Conservation (phyloP, 2,888 invertebrate species). For the Cyrtodaria siliqua region DNA sequence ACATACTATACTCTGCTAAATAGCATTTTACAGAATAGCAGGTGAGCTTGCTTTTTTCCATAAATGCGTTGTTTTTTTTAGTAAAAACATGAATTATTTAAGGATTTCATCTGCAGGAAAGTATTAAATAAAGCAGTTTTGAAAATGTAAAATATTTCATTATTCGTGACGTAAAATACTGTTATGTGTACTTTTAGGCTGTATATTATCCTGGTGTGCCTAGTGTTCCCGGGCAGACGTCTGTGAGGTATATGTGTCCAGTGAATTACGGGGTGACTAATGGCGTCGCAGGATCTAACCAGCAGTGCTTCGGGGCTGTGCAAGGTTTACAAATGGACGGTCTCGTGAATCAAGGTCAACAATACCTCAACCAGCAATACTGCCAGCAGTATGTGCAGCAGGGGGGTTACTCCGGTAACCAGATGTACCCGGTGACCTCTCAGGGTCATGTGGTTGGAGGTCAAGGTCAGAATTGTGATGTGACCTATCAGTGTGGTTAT, state of each 20-base stretch:
- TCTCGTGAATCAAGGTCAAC: conserved; percentile 24
- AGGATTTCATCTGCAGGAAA: no score
- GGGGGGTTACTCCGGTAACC: conserved; percentile 43
- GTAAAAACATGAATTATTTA: no score
- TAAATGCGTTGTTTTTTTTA: no score
- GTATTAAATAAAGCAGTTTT: no score
- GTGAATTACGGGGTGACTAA: conserved; percentile 55
- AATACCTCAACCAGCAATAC: conserved; percentile 35
- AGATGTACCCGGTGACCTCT: conserved; percentile 41
- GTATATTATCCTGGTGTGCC: conserved; percentile 67
- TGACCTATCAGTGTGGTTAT: conserved; percentile 37
- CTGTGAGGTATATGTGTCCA: conserved; percentile 70
- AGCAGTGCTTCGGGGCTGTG: conserved; percentile 29
- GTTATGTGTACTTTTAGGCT: conserved; percentile 57
- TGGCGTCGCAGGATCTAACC: conserved; percentile 19
- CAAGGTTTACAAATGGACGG: conserved; percentile 25
- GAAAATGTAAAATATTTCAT: no score
- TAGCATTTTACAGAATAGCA: no score
- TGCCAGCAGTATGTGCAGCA: conserved; percentile 53
- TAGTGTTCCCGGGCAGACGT: conserved; percentile 62
- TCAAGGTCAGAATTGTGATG: conserved; percentile 38
- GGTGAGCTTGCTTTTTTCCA: no score
- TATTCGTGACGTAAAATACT: no score
- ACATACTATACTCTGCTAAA: no score
- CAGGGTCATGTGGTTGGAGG: conserved; percentile 47